Conservation (phyloP, 2,888 invertebrate genomes). For the Parasteatoda lunata region DNA sequence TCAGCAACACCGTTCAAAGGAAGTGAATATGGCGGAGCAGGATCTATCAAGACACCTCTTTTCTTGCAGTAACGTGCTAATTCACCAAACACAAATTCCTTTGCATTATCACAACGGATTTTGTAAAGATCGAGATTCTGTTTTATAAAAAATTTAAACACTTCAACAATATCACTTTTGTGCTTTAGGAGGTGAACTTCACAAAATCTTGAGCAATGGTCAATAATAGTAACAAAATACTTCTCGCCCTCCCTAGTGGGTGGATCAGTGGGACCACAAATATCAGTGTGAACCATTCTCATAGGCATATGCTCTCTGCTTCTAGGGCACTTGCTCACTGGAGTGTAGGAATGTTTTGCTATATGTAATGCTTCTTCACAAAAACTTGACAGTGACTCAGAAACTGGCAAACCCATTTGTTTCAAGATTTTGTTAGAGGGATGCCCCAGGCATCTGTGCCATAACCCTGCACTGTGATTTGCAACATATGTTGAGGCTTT, state of each 20-base stretch:
- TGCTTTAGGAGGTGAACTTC: slow-evolving; percentile 36
- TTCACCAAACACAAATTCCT: slow-evolving; percentile 59
- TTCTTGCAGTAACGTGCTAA: slow-evolving; percentile 51
- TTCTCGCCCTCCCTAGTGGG: slow-evolving; percentile 3
- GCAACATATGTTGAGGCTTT: too few relatives aligned
- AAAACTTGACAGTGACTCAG: slow-evolving; percentile 12
- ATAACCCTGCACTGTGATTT: too few relatives aligned
- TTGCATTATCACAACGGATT: slow-evolving; percentile 61
- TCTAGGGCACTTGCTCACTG: slow-evolving; percentile 20
- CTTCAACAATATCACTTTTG: slow-evolving; percentile 32
- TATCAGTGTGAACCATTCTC: slow-evolving; percentile 35
- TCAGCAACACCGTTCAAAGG: slow-evolving; percentile 70
- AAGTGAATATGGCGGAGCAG: slow-evolving; percentile 65
- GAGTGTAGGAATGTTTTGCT: slow-evolving; percentile 31
- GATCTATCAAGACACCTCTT: slow-evolving; percentile 66
- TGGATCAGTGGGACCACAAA: slow-evolving; percentile 38
- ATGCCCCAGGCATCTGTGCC: slow-evolving; percentile 7
- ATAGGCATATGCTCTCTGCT: slow-evolving; percentile 15
- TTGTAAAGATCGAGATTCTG: slow-evolving; percentile 25
- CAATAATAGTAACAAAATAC: slow-evolving; percentile 36
- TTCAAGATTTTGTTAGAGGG: slow-evolving; percentile 31
- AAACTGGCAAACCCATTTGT: slow-evolving; percentile 24
- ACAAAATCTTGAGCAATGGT: slow-evolving; percentile 33
- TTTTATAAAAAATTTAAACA: slow-evolving; percentile 28
- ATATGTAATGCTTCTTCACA: slow-evolving; percentile 36